Evolutionary conservation across 2,113 vertebrate species (phyloP).

Genomic region (Rhabdornis inornatus): DNA sequence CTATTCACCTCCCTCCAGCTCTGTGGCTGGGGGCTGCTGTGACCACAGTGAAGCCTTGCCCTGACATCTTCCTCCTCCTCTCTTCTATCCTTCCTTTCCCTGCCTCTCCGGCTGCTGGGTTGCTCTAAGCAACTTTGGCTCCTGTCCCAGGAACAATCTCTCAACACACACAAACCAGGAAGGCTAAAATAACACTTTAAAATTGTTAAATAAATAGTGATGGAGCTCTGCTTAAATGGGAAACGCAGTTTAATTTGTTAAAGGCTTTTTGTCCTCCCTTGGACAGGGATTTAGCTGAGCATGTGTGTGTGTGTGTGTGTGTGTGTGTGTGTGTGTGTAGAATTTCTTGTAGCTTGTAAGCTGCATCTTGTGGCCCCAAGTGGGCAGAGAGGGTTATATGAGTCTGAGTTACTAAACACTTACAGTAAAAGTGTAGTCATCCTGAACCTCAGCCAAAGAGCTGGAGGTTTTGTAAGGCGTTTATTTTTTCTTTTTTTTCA

Average conservation of each 20-base stretch:
- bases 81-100: neutral
- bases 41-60: neutral
- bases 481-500: neutral
- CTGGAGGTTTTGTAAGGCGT: neutral
- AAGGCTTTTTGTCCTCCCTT: neutral
- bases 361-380: conserved; percentile 2
- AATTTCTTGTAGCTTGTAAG: neutral
- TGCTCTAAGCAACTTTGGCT: conserved; percentile 37
- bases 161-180: conserved; percentile 19
- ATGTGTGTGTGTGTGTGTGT: neutral
- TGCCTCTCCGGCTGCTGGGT: neutral
- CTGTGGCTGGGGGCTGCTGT: neutral
- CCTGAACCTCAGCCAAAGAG: conserved; percentile 51
- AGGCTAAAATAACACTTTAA: conserved; percentile 43
- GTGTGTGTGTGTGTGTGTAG: neutral
- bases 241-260: neutral
- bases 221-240: conserved; percentile 11
- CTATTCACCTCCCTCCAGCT: neutral
- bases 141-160: conserved; percentile 30
- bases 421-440: conserved; percentile 71
- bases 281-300: neutral
- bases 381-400: conserved; percentile 32
- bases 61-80: neutral
- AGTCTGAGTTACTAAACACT: conserved; percentile 58
- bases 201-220: conserved; percentile 41